Conservation (phyloP, 2,888 invertebrate genomes). For the Oxyteleia sp. region DNA sequence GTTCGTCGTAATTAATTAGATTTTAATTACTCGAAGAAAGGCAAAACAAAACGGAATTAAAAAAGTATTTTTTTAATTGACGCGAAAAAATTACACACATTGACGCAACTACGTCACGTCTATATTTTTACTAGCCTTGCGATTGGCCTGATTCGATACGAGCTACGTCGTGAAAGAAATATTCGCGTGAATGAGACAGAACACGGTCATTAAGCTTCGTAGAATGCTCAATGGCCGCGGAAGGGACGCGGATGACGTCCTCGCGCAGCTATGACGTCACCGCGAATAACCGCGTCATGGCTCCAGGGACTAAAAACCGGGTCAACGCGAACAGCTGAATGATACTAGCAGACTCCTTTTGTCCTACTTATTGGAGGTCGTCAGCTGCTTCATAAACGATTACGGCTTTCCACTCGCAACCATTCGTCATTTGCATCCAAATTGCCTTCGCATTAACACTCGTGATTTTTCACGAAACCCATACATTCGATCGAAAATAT, state of each 20-base stretch:
- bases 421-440: constrained; percentile 30
- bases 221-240: constrained; percentile 83
- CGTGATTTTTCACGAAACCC: no score
- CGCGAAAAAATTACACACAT: constrained; percentile 17
- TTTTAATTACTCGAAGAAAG: no score
- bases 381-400: constrained; percentile 42
- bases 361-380: constrained; percentile 66
- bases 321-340: constrained; percentile 79
- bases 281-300: constrained; percentile 77
- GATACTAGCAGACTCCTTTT: constrained; percentile 57
- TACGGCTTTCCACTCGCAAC: constrained; percentile 5
- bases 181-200: constrained; percentile 83
- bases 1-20: no score
- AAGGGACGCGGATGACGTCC: constrained; percentile 81
- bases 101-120: constrained; percentile 6
- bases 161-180: constrained; percentile 73
- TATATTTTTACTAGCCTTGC: constrained; percentile 23
- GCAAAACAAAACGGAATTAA: no score
- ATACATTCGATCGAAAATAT: no score
- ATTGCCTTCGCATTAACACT: no score
- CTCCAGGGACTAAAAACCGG: constrained; percentile 78
- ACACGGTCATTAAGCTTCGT: constrained; percentile 83
- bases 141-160: constrained; percentile 59
- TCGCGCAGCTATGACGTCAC: constrained; percentile 81
- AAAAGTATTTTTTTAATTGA: not conserved